A percentile compares a stretch with the other conserved stretches of the same genome.
These are phyloP conservation scores for Euschistus heros DNA, from an alignment of 1,140 invertebrate genomes.

Conservation along the genomic window DNA sequence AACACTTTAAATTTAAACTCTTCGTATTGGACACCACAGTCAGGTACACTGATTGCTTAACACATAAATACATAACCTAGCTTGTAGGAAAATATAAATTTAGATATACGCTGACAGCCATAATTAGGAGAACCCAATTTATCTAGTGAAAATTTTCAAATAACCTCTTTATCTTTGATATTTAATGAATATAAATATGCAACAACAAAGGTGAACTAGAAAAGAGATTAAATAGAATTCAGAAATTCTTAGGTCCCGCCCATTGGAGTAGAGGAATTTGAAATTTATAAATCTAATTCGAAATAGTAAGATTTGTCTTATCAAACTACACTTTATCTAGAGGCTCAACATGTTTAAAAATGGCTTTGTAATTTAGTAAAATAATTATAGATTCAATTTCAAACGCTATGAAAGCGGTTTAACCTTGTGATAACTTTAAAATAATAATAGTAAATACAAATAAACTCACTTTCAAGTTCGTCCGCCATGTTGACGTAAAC, in stretches of 20 bases:
- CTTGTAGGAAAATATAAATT: constrained; percentile 16
- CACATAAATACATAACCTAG: constrained; percentile 3
- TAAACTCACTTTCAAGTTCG: constrained; percentile 32
- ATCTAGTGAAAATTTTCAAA: constrained; percentile 3
- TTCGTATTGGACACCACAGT: neutral
- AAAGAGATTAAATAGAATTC: constrained; percentile 8
- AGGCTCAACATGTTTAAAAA: neutral
- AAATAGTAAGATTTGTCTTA: constrained; percentile 10
- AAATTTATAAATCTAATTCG: constrained; percentile 19
- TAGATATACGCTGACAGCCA: constrained; percentile 3
- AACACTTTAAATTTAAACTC: neutral
- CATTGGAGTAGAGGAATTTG: constrained; percentile 12
- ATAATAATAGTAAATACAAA: constrained; percentile 9
- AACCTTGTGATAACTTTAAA: neutral
- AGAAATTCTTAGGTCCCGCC: constrained; percentile 21
- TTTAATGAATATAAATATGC: neutral
- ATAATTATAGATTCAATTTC: constrained; percentile 14
- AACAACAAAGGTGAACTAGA: neutral
- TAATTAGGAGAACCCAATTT: constrained; percentile 9
- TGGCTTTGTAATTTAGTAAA: constrained; percentile 12
- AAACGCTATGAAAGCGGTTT: neutral
- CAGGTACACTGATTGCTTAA: constrained; percentile 6
- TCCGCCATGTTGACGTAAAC: constrained; percentile 31
- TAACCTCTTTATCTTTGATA: neutral
- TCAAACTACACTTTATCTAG: neutral